These are phyloP conservation scores for Micromesistius poutassou DNA, from an alignment of 2,797 vertebrate species.

Conservation along the genomic window DNA sequence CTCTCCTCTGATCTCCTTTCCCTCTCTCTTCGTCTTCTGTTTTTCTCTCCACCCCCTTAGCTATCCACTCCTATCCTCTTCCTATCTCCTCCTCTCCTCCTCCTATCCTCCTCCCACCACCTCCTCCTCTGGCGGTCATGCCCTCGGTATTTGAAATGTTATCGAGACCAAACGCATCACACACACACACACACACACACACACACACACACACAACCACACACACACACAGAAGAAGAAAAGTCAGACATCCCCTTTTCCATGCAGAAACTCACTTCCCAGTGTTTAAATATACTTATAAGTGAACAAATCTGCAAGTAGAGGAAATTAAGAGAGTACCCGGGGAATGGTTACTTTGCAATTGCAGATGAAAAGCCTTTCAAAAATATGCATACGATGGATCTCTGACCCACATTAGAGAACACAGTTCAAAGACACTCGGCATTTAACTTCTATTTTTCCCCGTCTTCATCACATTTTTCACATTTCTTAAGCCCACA, in stretches of 20 bases:
- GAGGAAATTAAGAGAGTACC: conserved; percentile 72
- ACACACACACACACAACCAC: conserved; percentile 36
- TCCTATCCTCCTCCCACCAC: too few species aligned
- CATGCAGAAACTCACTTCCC: conserved; percentile 28
- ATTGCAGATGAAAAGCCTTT: conserved; percentile 72
- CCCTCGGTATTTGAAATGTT: conserved; percentile 72
- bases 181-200: conserved; percentile 28
- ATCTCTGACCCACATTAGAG: conserved; percentile 76
- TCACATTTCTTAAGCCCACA: conserved; percentile 8
- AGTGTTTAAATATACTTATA: conserved; percentile 67
- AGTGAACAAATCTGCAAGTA: conserved; percentile 71
- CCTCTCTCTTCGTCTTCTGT: neutral
- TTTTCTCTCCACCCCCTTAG: neutral
- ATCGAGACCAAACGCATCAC: conserved; percentile 55
- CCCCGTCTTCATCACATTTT: neutral
- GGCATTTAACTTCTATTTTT: conserved; percentile 42
- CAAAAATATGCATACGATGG: conserved; percentile 68
- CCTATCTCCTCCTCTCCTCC: conserved; percentile 33
- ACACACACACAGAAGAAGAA: conserved; percentile 42
- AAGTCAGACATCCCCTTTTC: conserved; percentile 49
- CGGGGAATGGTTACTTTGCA: conserved; percentile 71
- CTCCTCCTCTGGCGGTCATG: conserved; percentile 55
- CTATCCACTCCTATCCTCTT: neutral
- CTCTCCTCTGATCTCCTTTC: neutral
- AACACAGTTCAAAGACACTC: conserved; percentile 71